phyloP scores from a whole-genome alignment of 2,113 vertebrate species.

The Seriola rivoliana region DNA sequence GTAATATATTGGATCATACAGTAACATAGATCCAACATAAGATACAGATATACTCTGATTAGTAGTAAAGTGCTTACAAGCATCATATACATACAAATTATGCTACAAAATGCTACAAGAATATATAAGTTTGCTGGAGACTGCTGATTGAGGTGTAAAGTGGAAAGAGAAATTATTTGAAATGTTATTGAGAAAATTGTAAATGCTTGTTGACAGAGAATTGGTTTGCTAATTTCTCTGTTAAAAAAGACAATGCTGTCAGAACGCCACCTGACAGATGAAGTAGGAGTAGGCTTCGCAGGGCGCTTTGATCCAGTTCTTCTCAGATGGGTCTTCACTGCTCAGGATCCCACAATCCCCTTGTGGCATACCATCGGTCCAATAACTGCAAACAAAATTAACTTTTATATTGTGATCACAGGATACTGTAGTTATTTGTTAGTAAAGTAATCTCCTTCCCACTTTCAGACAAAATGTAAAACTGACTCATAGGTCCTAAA shows the following conservation, averaged over 20 bases:
- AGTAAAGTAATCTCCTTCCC: neutral
- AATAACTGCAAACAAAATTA: slow-evolving; percentile 67
- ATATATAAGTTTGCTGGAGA: slow-evolving; percentile 4
- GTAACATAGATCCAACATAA: no score
- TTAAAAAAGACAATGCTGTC: neutral
- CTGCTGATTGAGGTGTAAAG: neutral
- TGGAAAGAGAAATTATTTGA: neutral
- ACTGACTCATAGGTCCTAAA: neutral
- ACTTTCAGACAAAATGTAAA: neutral
- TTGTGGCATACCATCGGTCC: accelerated
- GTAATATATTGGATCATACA: slow-evolving; percentile 6
- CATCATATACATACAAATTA: neutral
- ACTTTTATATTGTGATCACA: neutral
- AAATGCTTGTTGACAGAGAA: neutral
- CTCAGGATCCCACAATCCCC: slow-evolving; percentile 68
- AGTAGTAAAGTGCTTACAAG: neutral
- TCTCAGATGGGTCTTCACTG: neutral
- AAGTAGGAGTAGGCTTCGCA: slow-evolving; percentile 49
- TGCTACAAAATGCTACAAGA: neutral
- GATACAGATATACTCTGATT: neutral
- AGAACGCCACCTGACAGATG: slow-evolving; percentile 76
- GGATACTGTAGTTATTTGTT: neutral
- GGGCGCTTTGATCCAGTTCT: slow-evolving; percentile 59
- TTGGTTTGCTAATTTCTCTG: neutral
- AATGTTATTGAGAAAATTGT: slow-evolving; percentile 1